phyloP scores from a whole-genome alignment of 1,140 invertebrate species.

The Zaprionus ornatus region DNA sequence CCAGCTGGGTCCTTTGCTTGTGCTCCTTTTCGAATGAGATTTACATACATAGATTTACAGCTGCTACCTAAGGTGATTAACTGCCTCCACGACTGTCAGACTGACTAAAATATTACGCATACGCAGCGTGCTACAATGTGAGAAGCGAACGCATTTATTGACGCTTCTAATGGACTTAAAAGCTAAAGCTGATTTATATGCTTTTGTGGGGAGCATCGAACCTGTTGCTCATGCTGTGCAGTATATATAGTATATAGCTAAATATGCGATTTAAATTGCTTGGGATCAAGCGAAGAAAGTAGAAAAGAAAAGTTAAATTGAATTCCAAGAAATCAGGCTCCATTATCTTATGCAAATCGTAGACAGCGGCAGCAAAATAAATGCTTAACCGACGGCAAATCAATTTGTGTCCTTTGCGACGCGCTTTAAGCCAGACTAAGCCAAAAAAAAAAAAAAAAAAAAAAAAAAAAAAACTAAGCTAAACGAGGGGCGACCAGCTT shows the following conservation, averaged over 20 bases:
- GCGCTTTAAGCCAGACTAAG: constrained; percentile 47
- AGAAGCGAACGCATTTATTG: not conserved
- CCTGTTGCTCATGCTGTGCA: not conserved
- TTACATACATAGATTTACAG: not conserved
- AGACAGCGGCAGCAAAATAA: not conserved
- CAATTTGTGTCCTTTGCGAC: constrained; percentile 23
- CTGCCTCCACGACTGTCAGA: not conserved
- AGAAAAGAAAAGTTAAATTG: not conserved
- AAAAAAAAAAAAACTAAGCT: too few species aligned
- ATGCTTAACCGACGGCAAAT: not conserved
- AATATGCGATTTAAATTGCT: not conserved
- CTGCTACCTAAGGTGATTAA: constrained; percentile 9
- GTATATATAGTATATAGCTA: not conserved
- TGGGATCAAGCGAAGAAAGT: not conserved
- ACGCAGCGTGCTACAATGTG: not conserved
- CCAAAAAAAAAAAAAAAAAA: too few species aligned
- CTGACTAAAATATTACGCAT: constrained; percentile 12
- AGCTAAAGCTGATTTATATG: not conserved
- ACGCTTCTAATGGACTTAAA: not conserved
- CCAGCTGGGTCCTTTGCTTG: not conserved
- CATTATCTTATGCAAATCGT: not conserved
- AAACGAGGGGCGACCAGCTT: constrained; percentile 9
- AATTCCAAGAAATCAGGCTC: not conserved
- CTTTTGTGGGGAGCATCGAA: not conserved
- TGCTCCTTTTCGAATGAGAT: not conserved